These are phyloP conservation scores for Phodopus roborovskii DNA, from an alignment of 2,113 vertebrate species.

Conservation along the genomic window DNA sequence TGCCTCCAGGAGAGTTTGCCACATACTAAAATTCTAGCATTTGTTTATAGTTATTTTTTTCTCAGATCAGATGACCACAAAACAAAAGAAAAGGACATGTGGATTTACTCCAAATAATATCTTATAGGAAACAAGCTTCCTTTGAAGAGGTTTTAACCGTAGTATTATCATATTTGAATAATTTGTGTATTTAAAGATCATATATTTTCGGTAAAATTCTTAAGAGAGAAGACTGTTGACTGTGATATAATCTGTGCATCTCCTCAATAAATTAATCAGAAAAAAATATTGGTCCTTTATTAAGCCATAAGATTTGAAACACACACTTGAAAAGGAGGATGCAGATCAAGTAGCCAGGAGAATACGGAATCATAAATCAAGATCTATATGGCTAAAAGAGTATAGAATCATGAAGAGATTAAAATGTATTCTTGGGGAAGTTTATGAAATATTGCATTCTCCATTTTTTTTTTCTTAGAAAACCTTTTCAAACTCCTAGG, in stretches of 20 bases:
- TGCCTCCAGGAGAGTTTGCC: not conserved
- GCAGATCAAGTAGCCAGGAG: constrained; percentile 26
- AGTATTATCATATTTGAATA: constrained; percentile 19
- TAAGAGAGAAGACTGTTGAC: not conserved
- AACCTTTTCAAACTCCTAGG: not conserved
- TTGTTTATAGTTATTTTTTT: not conserved
- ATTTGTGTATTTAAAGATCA: constrained; percentile 29
- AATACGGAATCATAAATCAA: constrained; percentile 19
- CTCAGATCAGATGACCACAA: not conserved
- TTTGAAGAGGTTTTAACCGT: constrained; percentile 9
- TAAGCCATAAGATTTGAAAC: constrained; percentile 55
- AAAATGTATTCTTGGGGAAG: constrained; percentile 42
- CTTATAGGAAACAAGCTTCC: constrained; percentile 25
- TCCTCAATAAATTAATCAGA: not conserved
- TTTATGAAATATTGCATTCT: constrained; percentile 60
- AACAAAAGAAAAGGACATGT: not conserved
- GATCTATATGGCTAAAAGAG: constrained; percentile 31
- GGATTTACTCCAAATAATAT: not conserved
- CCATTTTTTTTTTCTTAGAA: constrained; percentile 21
- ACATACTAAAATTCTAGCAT: not conserved
- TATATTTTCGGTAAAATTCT: constrained; percentile 11
- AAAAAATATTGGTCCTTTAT: constrained; percentile 6
- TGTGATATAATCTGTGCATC: constrained; percentile 21
- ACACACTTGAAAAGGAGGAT: not conserved
- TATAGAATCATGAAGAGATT: not conserved